Percentiles rank a stretch among this genome's conserved stretches.
These are phyloP conservation scores for Muricea muricata DNA, from an alignment of 92 coral and sea anemone species.

Conservation along the genomic window DNA sequence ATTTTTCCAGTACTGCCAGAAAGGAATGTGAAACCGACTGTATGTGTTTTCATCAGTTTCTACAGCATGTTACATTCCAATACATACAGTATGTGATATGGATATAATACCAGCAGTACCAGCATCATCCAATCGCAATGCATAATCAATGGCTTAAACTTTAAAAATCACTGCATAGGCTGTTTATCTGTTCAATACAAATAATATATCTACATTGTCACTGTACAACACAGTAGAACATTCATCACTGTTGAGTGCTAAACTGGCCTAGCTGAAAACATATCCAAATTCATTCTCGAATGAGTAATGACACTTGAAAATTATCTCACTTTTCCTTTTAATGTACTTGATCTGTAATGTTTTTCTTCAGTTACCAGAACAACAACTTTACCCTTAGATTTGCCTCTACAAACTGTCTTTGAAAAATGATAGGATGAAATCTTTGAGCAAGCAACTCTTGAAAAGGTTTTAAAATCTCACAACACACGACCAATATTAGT, in stretches of 20 bases:
- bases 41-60: too few relatives aligned
- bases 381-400: constrained; percentile 46
- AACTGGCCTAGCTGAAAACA: constrained; percentile 8
- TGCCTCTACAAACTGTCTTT: constrained; percentile 49
- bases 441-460: constrained; percentile 32
- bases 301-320: constrained; percentile 52
- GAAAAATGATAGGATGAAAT: constrained; percentile 41
- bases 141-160: not conserved
- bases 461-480: constrained; percentile 65
- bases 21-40: too few relatives aligned
- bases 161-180: not conserved
- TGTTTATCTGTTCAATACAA: not conserved
- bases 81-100: too few relatives aligned
- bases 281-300: constrained; percentile 59
- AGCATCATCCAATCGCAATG: not conserved
- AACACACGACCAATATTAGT: constrained; percentile 63
- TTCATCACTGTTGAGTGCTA: not conserved
- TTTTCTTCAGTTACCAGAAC: constrained; percentile 41
- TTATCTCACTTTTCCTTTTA: constrained; percentile 47
- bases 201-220: not conserved
- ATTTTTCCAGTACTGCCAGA: too few relatives aligned
- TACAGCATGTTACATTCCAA: too few relatives aligned
- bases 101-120: too few relatives aligned
- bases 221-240: constrained; percentile 8
- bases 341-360: constrained; percentile 49